These are phyloP conservation scores for Dolichopus griseipennis DNA, from an alignment of 2,888 invertebrate genomes.

Conservation along the genomic window DNA sequence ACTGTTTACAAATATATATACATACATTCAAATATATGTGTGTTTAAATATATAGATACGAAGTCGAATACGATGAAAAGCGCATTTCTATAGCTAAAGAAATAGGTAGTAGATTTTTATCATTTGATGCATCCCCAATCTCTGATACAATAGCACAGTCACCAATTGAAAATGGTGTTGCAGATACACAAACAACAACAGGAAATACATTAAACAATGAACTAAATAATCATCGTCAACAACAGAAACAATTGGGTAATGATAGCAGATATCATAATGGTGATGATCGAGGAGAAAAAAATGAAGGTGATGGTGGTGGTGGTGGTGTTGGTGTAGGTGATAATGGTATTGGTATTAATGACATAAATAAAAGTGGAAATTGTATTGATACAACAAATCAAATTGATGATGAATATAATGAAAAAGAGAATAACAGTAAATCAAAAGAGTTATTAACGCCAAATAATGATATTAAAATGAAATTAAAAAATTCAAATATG, in stretches of 20 bases:
- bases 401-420: conserved; percentile 22
- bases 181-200: not conserved
- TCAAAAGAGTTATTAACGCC: conserved; percentile 13
- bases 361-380: conserved; percentile 17
- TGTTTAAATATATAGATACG: conserved; percentile 74
- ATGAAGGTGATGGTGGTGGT: conserved; percentile 34
- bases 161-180: conserved; percentile 24
- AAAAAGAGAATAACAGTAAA: conserved; percentile 23
- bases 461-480: conserved; percentile 19
- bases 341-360: conserved; percentile 19
- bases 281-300: conserved; percentile 26
- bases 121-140: conserved; percentile 29
- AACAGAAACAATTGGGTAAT: conserved; percentile 25
- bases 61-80: conserved; percentile 87
- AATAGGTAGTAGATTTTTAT: conserved; percentile 51
- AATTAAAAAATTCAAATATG: conserved; percentile 17
- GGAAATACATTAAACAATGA: conserved; percentile 15
- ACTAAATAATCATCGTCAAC: conserved; percentile 29
- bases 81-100: conserved; percentile 65
- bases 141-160: conserved; percentile 26
- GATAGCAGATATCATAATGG: conserved; percentile 43
- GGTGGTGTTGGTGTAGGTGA: conserved; percentile 41
- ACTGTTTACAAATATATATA: conserved; percentile 32
- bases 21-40: not conserved
- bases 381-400: conserved; percentile 22